Conservation (phyloP, 2,113 vertebrate genomes). For the Rallus limicola region DNA sequence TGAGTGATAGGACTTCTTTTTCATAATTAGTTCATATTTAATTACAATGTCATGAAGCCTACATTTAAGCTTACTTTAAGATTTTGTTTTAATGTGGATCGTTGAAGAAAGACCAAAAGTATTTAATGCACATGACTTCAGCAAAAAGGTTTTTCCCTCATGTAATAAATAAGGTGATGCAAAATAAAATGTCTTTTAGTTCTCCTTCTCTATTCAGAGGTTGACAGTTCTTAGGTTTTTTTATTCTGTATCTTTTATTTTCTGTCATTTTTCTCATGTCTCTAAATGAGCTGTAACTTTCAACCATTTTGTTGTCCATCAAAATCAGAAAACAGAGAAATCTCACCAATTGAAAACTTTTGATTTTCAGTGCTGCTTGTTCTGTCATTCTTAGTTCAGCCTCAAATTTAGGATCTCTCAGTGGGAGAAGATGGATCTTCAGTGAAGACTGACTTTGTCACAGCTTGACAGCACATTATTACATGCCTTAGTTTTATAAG, state of each 20-base stretch:
- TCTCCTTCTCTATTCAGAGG: neutral
- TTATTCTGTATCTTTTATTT: neutral
- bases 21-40: neutral
- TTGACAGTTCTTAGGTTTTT: neutral
- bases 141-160: neutral
- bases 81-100: neutral
- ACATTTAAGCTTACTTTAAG: neutral
- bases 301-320: constrained; percentile 34
- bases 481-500: neutral
- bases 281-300: constrained; percentile 20
- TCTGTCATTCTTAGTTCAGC: constrained; percentile 39
- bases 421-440: constrained; percentile 36
- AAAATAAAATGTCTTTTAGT: neutral
- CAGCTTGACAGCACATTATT: constrained; percentile 48
- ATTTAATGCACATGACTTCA: neutral
- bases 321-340: constrained; percentile 38
- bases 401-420: constrained; percentile 52
- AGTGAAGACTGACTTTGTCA: constrained; percentile 50
- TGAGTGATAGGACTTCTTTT: neutral
- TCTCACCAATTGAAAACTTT: neutral
- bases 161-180: neutral
- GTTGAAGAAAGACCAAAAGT: neutral
- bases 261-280: constrained; percentile 19
- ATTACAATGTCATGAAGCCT: neutral
- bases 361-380: neutral